Evolutionary conservation across 2,797 vertebrate species (phyloP).

Genomic region (Acrossocheilus wenchowensis): DNA sequence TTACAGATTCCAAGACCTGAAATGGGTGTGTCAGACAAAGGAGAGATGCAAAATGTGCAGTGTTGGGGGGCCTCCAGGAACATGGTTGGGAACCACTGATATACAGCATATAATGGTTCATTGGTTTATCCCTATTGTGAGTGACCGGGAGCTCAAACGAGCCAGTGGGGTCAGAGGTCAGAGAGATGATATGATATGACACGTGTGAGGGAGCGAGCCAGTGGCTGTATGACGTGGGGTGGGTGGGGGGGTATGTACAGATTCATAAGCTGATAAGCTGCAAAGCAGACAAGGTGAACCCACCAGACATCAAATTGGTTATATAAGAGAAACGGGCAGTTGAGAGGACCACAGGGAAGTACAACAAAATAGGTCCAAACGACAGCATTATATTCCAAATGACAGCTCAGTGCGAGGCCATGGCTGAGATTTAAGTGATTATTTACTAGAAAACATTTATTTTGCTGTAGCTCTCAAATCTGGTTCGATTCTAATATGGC

Average conservation of each 20-base stretch:
- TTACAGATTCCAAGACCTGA: too few species aligned
- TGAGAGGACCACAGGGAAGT: constrained; percentile 10
- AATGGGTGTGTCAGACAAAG: too few species aligned
- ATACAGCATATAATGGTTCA: background rate
- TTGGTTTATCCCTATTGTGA: background rate
- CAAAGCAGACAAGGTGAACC: constrained; percentile 67
- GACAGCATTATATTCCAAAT: background rate
- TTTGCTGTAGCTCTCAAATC: background rate
- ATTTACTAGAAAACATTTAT: background rate
- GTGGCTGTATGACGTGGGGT: constrained; percentile 5
- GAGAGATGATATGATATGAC: constrained; percentile 18
- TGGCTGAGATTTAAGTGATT: background rate
- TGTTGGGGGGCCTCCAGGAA: too few species aligned
- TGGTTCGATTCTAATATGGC: background rate
- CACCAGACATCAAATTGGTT: constrained; percentile 52
- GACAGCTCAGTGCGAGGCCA: background rate
- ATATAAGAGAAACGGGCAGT: constrained; percentile 46
- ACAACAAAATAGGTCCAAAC: background rate
- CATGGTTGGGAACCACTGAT: background rate
- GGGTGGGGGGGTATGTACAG: constrained; percentile 29
- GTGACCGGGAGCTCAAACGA: constrained; percentile 1
- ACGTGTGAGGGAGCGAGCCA: constrained; percentile 19
- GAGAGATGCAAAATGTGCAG: too few species aligned
- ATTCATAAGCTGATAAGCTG: constrained; percentile 70
- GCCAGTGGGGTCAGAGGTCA: constrained; percentile 36